These are phyloP conservation scores for Drosophila imparisetae DNA, from an alignment of 2,888 invertebrate genomes.

Conservation along the genomic window DNA sequence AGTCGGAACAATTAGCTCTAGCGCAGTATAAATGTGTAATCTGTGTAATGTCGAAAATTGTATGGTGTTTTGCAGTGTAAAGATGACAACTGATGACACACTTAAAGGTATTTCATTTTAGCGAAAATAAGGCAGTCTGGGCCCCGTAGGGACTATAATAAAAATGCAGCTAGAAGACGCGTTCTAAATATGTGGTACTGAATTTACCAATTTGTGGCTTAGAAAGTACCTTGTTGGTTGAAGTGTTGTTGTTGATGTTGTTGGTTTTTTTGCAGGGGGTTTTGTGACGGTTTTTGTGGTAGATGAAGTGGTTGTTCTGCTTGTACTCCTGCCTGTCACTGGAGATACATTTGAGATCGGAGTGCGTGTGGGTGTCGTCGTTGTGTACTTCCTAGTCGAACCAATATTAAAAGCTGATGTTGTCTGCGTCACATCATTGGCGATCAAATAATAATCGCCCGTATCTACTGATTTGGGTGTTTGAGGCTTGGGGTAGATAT, in stretches of 20 bases:
- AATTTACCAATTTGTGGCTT: slow-evolving; percentile 20
- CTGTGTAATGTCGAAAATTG: slow-evolving; percentile 17
- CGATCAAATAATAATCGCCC: slow-evolving; percentile 75
- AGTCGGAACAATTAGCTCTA: slow-evolving; percentile 4
- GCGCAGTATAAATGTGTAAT: not conserved
- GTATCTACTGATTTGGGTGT: slow-evolving; percentile 49
- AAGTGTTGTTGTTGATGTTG: slow-evolving; percentile 55
- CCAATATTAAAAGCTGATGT: slow-evolving; percentile 17
- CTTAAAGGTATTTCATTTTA: slow-evolving; percentile 15
- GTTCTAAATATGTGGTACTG: slow-evolving; percentile 10
- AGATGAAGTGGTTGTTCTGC: slow-evolving; percentile 80
- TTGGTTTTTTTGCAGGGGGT: slow-evolving; percentile 48
- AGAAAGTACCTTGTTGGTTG: slow-evolving; percentile 58
- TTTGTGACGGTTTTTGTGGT: slow-evolving; percentile 75
- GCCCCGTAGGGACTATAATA: not conserved
- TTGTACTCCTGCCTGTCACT: slow-evolving; percentile 63
- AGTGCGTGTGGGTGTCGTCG: slow-evolving; percentile 74
- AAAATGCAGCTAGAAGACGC: slow-evolving; percentile 14
- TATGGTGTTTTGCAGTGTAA: slow-evolving; percentile 11
- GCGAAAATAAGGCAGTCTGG: slow-evolving; percentile 23
- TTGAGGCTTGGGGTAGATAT: slow-evolving; percentile 30
- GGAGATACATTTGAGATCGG: slow-evolving; percentile 38
- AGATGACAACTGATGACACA: slow-evolving; percentile 8
- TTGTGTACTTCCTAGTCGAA: slow-evolving; percentile 34
- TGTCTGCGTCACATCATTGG: slow-evolving; percentile 55